A percentile compares a stretch with the other conserved stretches of the same genome.
Conservation (phyloP, 1,140 invertebrate species). For the Berghia stephanieae region DNA sequence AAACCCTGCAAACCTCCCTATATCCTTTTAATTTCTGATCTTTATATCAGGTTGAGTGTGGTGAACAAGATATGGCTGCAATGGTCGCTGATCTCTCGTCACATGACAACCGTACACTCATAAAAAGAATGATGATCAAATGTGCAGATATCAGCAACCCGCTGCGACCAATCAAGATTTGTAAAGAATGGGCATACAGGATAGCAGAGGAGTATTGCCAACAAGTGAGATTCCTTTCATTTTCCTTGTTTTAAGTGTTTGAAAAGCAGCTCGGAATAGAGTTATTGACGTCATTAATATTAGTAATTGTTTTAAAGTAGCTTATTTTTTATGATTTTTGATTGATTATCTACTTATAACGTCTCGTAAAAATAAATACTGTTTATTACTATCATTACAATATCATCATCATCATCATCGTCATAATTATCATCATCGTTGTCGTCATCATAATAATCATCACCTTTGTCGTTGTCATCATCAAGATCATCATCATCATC, state of each 20-base stretch:
- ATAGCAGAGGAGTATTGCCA: slow-evolving; percentile 91
- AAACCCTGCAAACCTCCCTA: no score
- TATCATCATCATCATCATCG: no score
- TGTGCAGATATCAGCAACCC: slow-evolving; percentile 97
- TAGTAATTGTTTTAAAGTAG: neutral
- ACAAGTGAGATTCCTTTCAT: slow-evolving; percentile 69
- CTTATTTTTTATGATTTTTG: neutral
- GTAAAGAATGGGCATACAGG: slow-evolving; percentile 89
- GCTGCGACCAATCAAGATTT: slow-evolving; percentile 82
- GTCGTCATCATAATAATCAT: no score
- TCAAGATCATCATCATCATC: no score
- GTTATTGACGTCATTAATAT: neutral
- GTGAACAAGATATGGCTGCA: slow-evolving; percentile 42
- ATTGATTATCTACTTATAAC: no score
- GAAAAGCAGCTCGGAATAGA: neutral
- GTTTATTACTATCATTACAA: no score
- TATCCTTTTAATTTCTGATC: no score
- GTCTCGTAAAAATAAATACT: no score
- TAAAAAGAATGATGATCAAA: slow-evolving; percentile 96
- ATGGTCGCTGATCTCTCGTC: slow-evolving; percentile 56
- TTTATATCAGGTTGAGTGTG: slow-evolving; percentile 23
- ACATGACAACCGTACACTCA: slow-evolving; percentile 82
- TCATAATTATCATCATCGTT: no score
- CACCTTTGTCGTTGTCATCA: no score
- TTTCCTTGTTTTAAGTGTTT: neutral